Conservation (phyloP, 1,140 invertebrate species). For the Palaemon carinicauda region DNA sequence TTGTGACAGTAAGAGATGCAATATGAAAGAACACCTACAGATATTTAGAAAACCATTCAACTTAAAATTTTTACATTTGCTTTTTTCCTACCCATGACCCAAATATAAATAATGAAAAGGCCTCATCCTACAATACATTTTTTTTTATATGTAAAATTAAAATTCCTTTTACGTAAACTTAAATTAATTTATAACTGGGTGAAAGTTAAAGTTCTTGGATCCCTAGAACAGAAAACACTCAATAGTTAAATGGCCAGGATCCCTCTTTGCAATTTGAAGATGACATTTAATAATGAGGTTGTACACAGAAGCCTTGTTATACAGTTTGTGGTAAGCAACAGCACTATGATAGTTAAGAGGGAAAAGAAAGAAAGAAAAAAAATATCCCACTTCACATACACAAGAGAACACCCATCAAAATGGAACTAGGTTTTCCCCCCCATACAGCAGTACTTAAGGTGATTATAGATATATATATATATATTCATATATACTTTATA, state of each 20-base stretch:
- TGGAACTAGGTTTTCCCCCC: slow-evolving; percentile 37
- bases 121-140: not conserved
- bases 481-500: slow-evolving; percentile 35
- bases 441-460: slow-evolving; percentile 34
- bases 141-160: too few relatives aligned
- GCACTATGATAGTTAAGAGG: not conserved
- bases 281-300: slow-evolving; percentile 17
- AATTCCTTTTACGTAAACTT: not conserved
- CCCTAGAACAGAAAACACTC: not conserved
- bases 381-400: slow-evolving; percentile 40
- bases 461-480: slow-evolving; percentile 30
- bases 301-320: slow-evolving; percentile 30
- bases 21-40: slow-evolving; percentile 56
- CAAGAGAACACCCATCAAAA: slow-evolving; percentile 52
- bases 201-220: not conserved
- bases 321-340: slow-evolving; percentile 34
- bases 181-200: not conserved
- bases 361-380: not conserved
- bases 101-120: slow-evolving; percentile 51
- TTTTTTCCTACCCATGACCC: slow-evolving; percentile 51
- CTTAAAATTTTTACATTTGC: slow-evolving; percentile 22
- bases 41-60: slow-evolving; percentile 52
- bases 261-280: slow-evolving; percentile 6
- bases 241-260: not conserved
- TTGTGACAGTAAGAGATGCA: slow-evolving; percentile 54